Base-by-base conservation (phyloP, 2,113 vertebrate species). In the Oncorhynchus gorbuscha region DNA sequence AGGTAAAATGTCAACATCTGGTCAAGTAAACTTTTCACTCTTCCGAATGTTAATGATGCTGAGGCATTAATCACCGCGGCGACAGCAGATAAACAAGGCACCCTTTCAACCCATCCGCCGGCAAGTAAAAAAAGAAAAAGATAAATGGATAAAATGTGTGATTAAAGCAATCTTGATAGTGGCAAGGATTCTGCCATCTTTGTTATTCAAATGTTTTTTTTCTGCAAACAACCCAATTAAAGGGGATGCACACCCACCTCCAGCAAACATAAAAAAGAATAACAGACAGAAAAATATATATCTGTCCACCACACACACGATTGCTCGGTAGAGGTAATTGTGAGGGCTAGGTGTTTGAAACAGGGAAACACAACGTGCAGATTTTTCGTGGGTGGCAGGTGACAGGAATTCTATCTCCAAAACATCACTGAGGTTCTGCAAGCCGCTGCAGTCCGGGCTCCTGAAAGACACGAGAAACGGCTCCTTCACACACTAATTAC, bases 401-500 rank as follows among this genome's bases (percentile, higher is more conserved):
- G 95, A 94, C 76, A 97, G 97, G 92, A 99, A 98, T 90, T 98
- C 96, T 83, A 94, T 94, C 94, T 98, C 96, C 90, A 99, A 94
- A 92, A 98, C 89, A 83, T 97, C 96, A 92, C 91, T 96, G 90
- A 99, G 91, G 93, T 99, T 99, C 85, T 94, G 93, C 86, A 99
- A 88, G 75, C 98, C 91, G 84, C 95, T 93, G 83, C 87, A 90
- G 87, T 97, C 95, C 49, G 96, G 96, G 94, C 98, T 94, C 98
- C 97, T 99, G 92, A 72, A 87, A 91, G 83, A 83, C 39, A 45
- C 91, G 81, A 78, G 82, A 91, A 86, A 90, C 83, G 88, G 85
- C 80, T 87, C 79, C 77, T 84, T 86, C 84, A 90, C 85, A 45
- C 87, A 89, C 87, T 90, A 91, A 93, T 93, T 91, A 93, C 88